phyloP scores from a whole-genome alignment of 2,888 invertebrate genomes.

The Atrina japonica region DNA sequence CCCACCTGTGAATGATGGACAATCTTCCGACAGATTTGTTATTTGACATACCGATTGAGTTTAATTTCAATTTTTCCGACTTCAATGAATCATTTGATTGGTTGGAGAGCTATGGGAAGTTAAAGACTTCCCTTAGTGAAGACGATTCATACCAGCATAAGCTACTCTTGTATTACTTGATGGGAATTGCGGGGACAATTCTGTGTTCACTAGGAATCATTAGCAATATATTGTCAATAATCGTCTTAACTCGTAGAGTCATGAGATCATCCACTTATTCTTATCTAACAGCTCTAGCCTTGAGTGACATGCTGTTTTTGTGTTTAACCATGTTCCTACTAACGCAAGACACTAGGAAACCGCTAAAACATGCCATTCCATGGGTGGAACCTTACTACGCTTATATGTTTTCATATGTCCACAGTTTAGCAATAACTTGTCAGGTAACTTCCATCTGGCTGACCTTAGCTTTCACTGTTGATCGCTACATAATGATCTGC shows the following conservation, averaged over 20 bases:
- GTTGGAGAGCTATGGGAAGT: not conserved
- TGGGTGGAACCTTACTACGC: conserved; percentile 64
- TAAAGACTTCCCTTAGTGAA: not conserved
- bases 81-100: not conserved
- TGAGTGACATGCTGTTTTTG: conserved; percentile 78
- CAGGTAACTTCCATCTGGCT: conserved; percentile 80
- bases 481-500: conserved; percentile 81
- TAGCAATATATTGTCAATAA: conserved; percentile 77
- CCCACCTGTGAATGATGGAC: conserved; percentile 21
- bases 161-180: conserved; percentile 74
- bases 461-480: conserved; percentile 79
- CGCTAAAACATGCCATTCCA: conserved; percentile 47
- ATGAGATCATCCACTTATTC: conserved; percentile 79
- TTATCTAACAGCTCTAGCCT: conserved; percentile 77
- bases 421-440: conserved; percentile 77
- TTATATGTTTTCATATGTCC: conserved; percentile 76
- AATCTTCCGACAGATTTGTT: not conserved
- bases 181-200: conserved; percentile 77
- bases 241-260: conserved; percentile 74
- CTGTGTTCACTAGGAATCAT: conserved; percentile 77
- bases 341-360: conserved; percentile 70
- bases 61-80: not conserved
- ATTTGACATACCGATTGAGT: not conserved
- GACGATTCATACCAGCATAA: conserved; percentile 50
- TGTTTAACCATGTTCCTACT: conserved; percentile 73